These are phyloP conservation scores for Mallateleia sp. DNA, from an alignment of 2,888 invertebrate genomes.

Conservation along the genomic window DNA sequence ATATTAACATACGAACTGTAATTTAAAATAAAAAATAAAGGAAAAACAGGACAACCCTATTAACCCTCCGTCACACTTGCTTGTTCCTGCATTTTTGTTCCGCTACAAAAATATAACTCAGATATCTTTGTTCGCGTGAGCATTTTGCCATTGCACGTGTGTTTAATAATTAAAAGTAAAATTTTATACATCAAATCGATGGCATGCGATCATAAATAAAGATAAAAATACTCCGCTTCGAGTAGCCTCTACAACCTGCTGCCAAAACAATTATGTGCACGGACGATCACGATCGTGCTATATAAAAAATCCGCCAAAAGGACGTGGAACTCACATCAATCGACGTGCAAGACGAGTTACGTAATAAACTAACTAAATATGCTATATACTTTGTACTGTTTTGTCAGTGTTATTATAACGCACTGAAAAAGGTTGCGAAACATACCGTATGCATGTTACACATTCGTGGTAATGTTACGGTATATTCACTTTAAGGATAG, in stretches of 20 bases:
- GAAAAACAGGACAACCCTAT: no score
- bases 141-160: no score
- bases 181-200: conserved; percentile 54
- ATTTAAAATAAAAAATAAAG: no score
- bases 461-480: background rate
- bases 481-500: background rate
- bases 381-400: conserved; percentile 64
- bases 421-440: background rate
- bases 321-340: background rate
- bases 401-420: conserved; percentile 45
- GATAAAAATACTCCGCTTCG: conserved; percentile 27
- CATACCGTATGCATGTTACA: background rate
- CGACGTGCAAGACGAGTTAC: conserved; percentile 17
- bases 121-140: no score
- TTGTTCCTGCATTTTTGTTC: no score
- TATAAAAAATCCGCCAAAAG: conserved; percentile 32
- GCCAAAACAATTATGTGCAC: conserved; percentile 37
- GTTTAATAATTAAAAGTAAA: no score
- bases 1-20: no score
- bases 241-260: conserved; percentile 52
- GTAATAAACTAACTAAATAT: conserved; percentile 50
- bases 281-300: background rate
- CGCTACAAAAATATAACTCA: no score
- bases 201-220: conserved; percentile 41
- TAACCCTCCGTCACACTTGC: no score